Percentiles rank a stretch among this genome's conserved stretches.
These are phyloP conservation scores for Fopius arisanus DNA, from an alignment of 1,140 invertebrate species.

Conservation along the genomic window DNA sequence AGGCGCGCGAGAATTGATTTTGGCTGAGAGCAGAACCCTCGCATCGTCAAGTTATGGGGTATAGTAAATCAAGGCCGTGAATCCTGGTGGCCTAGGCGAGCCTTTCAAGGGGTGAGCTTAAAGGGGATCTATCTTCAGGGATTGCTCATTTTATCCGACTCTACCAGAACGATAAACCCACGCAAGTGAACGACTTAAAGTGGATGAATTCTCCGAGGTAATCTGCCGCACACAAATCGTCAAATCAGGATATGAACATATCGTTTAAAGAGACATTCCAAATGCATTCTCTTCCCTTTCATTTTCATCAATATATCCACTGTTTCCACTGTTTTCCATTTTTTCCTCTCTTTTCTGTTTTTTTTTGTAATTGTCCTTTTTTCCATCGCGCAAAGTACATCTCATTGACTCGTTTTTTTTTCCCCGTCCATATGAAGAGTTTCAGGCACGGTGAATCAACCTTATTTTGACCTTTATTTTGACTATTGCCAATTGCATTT, in stretches of 20 bases:
- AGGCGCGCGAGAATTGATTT: constrained; percentile 43
- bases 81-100: constrained; percentile 25
- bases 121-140: constrained; percentile 19
- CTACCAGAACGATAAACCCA: not conserved
- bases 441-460: not conserved
- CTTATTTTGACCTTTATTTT: not conserved
- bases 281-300: constrained; percentile 14
- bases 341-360: not conserved
- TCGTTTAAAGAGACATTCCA: constrained; percentile 19
- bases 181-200: constrained; percentile 11
- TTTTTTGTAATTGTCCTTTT: not conserved
- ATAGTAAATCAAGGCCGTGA: constrained; percentile 34
- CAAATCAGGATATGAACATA: constrained; percentile 24
- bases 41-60: constrained; percentile 4
- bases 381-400: not conserved
- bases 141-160: not conserved
- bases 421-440: not conserved
- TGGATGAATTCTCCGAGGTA: not conserved
- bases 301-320: constrained; percentile 13
- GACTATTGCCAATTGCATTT: not conserved
- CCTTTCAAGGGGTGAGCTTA: constrained; percentile 10
- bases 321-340: constrained; percentile 6
- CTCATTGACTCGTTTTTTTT: not conserved
- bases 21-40: constrained; percentile 13
- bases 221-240: not conserved